Base-by-base conservation (phyloP, 2,113 vertebrate genomes). In the Isichthys henryi region DNA sequence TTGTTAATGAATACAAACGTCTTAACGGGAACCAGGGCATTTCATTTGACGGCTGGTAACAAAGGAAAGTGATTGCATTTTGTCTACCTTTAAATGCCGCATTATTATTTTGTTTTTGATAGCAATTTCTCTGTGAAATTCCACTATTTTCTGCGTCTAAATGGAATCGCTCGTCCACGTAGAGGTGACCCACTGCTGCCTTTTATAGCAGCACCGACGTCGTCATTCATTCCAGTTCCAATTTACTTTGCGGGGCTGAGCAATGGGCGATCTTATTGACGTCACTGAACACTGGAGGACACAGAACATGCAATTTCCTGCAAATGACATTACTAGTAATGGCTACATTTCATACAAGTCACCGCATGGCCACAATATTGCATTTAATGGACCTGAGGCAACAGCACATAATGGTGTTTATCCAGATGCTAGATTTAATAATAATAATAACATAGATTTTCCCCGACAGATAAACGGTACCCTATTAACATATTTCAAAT, bases 241-340 rank as follows among this genome's bases (percentile, higher is more conserved):
- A 15, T 19, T 83, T 23, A 46, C 23, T 45, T 84, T n/a, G 45
- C 21, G 3, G 21, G 35, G 2, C 43, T 83, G 43, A 46, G 39
- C 82, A 48, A 45, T 23, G 82, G 82, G 8, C 19, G 45, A 23
- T 39, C 23, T 43, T 48, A 48, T 48, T 84, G 82, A 46, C 43
- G 82, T 84, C 45, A 84, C 43, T n/a, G 48, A 84, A 45, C 35
- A 84, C 82, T 84, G 82, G 82, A 48, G 82, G 74, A 43, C 82
- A 48, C 82, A 23, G 15, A 46, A 84, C 82, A 39, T 39, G 39
- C 39, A 46, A 48, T 84, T 46, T 48, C 82, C 82, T 48, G 82
- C 21, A 84, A 84, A 84, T 84, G 17, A 46, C 45, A 84, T 84
- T 84, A 84, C 82, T 21, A 84, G 82, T 84, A 45, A 45, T 84